Evolutionary conservation across 1,140 invertebrate species (phyloP).

Genomic region (Drosophila serrata): DNA sequence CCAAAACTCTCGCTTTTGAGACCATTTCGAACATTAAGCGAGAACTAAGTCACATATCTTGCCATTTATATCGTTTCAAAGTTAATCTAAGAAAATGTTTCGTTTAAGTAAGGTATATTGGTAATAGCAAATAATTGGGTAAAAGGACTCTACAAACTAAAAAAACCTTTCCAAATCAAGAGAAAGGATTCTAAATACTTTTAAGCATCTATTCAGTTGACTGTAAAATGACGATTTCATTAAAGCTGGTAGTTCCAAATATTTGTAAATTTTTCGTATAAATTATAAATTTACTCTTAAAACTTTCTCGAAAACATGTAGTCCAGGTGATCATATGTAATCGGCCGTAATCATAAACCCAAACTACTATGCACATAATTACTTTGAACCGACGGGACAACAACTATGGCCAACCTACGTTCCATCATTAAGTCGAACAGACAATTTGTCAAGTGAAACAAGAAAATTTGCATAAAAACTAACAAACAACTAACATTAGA

Average conservation of each 20-base stretch:
- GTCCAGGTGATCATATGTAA: constrained; percentile 7
- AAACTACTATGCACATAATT: constrained; percentile 49
- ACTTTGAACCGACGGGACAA: neutral
- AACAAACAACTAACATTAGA: constrained; percentile 79
- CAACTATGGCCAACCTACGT: constrained; percentile 41
- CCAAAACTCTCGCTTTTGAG: too few species aligned
- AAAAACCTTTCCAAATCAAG: too few species aligned
- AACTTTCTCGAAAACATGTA: constrained; percentile 19
- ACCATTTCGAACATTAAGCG: too few species aligned
- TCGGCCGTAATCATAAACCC: constrained; percentile 23
- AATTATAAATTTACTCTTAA: neutral
- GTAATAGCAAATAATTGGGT: too few species aligned
- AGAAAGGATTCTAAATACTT: neutral
- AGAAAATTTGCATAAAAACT: constrained; percentile 78
- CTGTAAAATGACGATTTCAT: neutral
- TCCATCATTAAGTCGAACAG: constrained; percentile 78
- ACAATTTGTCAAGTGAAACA: constrained; percentile 80
- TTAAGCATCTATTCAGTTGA: neutral
- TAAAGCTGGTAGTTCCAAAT: too few species aligned
- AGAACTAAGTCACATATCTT: neutral
- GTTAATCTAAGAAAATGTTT: too few species aligned
- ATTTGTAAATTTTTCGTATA: neutral
- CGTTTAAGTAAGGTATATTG: too few species aligned
- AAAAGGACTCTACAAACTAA: too few species aligned
- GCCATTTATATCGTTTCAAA: too few species aligned